Evolutionary conservation across 2,888 invertebrate genomes (phyloP), one percentile per base, ranked within the genome.

Genomic region (Campoplex capitator): DNA sequence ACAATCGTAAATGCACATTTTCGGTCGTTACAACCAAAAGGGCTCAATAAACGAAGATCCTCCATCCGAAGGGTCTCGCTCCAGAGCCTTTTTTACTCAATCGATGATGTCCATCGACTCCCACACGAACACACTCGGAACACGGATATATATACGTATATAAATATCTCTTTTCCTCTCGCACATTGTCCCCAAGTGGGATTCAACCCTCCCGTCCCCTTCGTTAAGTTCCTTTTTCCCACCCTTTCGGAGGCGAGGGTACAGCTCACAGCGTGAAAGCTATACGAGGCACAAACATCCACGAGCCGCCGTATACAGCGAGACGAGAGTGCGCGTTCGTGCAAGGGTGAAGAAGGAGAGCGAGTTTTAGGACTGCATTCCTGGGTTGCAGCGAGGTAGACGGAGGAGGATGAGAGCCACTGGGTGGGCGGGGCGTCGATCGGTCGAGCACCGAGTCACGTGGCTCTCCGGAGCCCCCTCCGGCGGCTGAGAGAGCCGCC

Each of bases 371-470:
- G 28, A 51, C 79, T 76, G 83, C 79, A 87, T 87, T 85, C 83
- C 62, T 48, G 78, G 75, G 74, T 58, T 78, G 70, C 68, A 68
- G 78, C 32, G 68, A 79, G 23, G 45, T 67, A 79, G 56, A 58
- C 38, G 38, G 65, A 62, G 13, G 38, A n/a, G 28, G 23, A 56
- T 92, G 94, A 93, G 93, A 92, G 90, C 92, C 93, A 45, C 92
- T 48, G 92, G 92, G 70, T 84, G 92, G 93, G 92, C 93, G 93
- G 93, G 91, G 90, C 87, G 76, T 88, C 88, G 90, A 93, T 94
- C 93, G 94, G 94, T 88, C 88, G 91, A 89, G 79, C 87, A 86
- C 83, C 35, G 84, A 80, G 90, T 93, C 94, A 94, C 93, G 93
- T 94, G 93, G 92, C 90, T 54, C 42, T 74, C 67, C 35, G 75